Evolutionary conservation across 1,140 invertebrate genomes (phyloP).

Genomic region (Zaprionus ornatus): DNA sequence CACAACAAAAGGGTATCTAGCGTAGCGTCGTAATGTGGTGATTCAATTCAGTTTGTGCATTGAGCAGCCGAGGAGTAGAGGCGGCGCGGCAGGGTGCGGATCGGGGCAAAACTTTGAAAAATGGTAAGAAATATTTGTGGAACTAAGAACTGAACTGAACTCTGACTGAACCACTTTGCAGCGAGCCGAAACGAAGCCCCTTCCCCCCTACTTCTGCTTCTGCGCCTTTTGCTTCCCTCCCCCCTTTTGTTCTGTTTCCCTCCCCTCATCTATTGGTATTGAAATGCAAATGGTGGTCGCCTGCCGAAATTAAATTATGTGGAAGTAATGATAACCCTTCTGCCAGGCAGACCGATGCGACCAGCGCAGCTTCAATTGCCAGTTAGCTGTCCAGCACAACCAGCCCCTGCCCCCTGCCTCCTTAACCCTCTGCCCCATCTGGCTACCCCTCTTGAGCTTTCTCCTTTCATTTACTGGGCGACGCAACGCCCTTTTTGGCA

Average conservation of each 20-base stretch:
- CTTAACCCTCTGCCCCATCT: not conserved
- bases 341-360: slow-evolving; percentile 49
- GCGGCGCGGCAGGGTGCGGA: not conserved
- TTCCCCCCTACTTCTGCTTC: not conserved
- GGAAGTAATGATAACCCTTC: slow-evolving; percentile 83
- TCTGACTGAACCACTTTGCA: not conserved
- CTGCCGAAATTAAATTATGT: slow-evolving; percentile 83
- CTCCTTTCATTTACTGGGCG: slow-evolving; percentile 61
- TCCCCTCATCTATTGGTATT: slow-evolving; percentile 62
- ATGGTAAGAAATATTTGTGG: slow-evolving; percentile 58
- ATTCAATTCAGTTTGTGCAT: slow-evolving; percentile 81
- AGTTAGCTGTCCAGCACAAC: slow-evolving; percentile 9
- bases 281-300: slow-evolving; percentile 80
- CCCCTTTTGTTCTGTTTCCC: not conserved
- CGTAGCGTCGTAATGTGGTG: slow-evolving; percentile 50
- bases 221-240: not conserved
- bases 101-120: slow-evolving; percentile 69
- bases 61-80: slow-evolving; percentile 50
- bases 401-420: not conserved
- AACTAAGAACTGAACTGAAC: slow-evolving; percentile 16
- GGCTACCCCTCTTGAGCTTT: not conserved
- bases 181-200: not conserved
- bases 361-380: slow-evolving; percentile 52
- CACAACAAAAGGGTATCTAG: slow-evolving; percentile 43
- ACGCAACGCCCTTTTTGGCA: slow-evolving; percentile 78